phyloP scores from a whole-genome alignment of 2,888 invertebrate species.

The Melanostoma mellinum region DNA sequence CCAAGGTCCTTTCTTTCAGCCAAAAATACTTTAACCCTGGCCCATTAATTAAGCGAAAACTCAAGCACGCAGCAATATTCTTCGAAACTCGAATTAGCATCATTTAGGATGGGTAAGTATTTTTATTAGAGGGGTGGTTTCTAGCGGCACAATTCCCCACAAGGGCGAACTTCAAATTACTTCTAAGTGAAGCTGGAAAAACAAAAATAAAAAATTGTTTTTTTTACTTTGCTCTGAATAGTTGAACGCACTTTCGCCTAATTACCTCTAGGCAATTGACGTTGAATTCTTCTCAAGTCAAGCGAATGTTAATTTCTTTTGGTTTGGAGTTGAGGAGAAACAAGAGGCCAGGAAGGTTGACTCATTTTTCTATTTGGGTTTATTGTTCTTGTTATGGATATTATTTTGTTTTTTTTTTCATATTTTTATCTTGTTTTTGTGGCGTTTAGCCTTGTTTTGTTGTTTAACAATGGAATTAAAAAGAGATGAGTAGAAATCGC shows the following conservation, averaged over 20 bases:
- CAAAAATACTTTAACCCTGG: conserved; percentile 23
- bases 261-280: conserved; percentile 55
- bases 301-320: conserved; percentile 66
- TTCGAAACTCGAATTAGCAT: conserved; percentile 53
- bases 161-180: conserved; percentile 49
- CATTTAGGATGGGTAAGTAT: conserved; percentile 46
- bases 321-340: conserved; percentile 16
- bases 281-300: conserved; percentile 54
- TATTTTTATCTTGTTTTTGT: conserved; percentile 24
- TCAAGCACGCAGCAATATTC: conserved; percentile 50
- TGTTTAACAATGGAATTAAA: conserved; percentile 37
- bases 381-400: conserved; percentile 59
- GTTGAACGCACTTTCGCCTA: conserved; percentile 45
- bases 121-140: conserved; percentile 14
- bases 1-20: conserved; percentile 15
- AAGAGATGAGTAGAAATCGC: neutral
- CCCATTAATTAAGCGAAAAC: conserved; percentile 58
- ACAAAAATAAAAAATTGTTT: neutral
- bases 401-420: conserved; percentile 22
- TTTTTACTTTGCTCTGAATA: conserved; percentile 37
- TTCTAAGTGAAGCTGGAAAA: conserved; percentile 8
- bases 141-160: neutral
- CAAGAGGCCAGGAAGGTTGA: conserved; percentile 25
- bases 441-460: conserved; percentile 50
- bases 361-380: conserved; percentile 8